phyloP scores from a whole-genome alignment of 1,140 invertebrate species.

The Aphis craccivora region DNA sequence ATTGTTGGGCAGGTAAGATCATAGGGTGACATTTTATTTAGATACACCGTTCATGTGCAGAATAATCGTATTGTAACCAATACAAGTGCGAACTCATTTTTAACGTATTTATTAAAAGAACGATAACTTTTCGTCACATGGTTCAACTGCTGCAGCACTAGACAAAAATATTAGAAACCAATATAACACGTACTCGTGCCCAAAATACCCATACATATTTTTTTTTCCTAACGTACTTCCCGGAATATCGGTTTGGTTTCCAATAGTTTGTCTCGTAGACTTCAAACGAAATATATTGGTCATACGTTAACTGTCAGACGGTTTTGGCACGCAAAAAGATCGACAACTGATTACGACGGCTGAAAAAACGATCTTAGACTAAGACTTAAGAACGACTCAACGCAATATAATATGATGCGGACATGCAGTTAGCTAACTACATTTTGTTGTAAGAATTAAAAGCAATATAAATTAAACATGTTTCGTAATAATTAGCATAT shows the following conservation, averaged over 20 bases:
- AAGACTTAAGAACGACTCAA: background rate
- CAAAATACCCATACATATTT: background rate
- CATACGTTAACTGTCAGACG: constrained; percentile 28
- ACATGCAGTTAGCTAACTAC: background rate
- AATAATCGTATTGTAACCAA: too few species aligned
- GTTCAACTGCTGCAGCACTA: background rate
- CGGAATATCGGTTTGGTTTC: background rate
- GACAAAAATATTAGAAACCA: background rate
- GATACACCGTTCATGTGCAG: background rate
- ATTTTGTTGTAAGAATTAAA: background rate
- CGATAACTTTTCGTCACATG: background rate
- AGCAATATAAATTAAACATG: background rate
- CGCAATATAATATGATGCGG: background rate
- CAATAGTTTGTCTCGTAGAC: constrained; percentile 3
- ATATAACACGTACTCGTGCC: background rate
- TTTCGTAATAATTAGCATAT: background rate
- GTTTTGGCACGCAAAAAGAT: constrained; percentile 26
- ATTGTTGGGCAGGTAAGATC: too few species aligned
- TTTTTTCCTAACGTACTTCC: background rate
- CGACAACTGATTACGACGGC: background rate
- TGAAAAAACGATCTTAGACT: background rate
- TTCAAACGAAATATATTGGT: constrained; percentile 35
- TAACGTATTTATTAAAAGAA: background rate
- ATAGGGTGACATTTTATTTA: too few species aligned
- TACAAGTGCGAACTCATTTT: background rate